These are phyloP conservation scores for Latrodectus geometricus DNA, from an alignment of 1,140 invertebrate genomes.

Conservation along the genomic window DNA sequence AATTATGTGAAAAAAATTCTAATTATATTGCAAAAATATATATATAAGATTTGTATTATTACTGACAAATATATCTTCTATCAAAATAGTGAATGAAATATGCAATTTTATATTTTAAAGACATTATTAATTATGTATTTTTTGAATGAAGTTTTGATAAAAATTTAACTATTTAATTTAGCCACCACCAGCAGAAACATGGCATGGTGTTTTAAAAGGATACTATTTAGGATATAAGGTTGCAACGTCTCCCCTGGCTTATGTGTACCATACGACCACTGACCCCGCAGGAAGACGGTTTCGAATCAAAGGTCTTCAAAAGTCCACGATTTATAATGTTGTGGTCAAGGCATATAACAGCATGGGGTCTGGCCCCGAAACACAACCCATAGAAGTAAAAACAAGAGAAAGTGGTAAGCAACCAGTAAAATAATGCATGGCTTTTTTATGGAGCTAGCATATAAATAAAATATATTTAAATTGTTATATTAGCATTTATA, in stretches of 20 bases:
- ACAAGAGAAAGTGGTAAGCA: slow-evolving; percentile 64
- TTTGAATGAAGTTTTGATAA: too few species aligned
- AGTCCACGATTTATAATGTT: slow-evolving; percentile 64
- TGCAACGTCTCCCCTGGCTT: slow-evolving; percentile 27
- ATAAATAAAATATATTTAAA: too few species aligned
- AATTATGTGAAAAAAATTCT: too few species aligned
- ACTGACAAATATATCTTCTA: too few species aligned
- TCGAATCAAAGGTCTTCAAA: slow-evolving; percentile 58
- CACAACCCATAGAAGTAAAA: slow-evolving; percentile 63
- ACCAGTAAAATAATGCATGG: too few species aligned
- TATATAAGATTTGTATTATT: too few species aligned
- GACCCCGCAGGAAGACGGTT: slow-evolving; percentile 23
- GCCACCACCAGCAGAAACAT: slow-evolving; percentile 85
- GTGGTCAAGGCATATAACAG: slow-evolving; percentile 65
- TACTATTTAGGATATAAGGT: slow-evolving; percentile 72
- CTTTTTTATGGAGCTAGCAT: too few species aligned
- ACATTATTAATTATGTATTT: too few species aligned
- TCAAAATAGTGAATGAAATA: too few species aligned
- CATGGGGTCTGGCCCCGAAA: slow-evolving; percentile 64
- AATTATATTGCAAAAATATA: too few species aligned
- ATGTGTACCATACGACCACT: slow-evolving; percentile 41
- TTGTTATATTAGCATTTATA: too few species aligned
- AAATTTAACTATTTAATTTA: slow-evolving; percentile 4
- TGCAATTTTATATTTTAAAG: too few species aligned
- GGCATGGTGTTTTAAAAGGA: slow-evolving; percentile 92